Conservation (phyloP, 2,113 vertebrate species). For the Cyanoderma ruficeps region DNA sequence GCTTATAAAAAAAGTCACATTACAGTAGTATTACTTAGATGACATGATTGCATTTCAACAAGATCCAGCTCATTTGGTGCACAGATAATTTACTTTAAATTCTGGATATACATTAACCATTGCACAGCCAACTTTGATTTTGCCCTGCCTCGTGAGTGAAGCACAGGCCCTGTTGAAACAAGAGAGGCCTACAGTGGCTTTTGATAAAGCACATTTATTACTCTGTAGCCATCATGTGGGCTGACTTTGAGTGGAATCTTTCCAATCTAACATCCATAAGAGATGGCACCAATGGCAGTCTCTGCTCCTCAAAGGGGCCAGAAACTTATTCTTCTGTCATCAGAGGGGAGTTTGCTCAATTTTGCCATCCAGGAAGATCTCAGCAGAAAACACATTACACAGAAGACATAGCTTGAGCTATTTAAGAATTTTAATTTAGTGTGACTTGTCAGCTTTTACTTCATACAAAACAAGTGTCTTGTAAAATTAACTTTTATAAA, state of each 20-base stretch:
- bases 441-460: neutral
- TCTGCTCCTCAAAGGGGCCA: rapidly evolving
- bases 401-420: neutral
- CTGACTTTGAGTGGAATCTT: neutral
- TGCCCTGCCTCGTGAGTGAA: neutral
- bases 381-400: neutral
- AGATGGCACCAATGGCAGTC: neutral
- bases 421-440: neutral
- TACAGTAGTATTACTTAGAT: slow-evolving; percentile 29
- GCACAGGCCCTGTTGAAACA: neutral
- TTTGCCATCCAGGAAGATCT: neutral
- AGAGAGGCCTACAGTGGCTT: neutral
- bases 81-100: slow-evolving; percentile 17
- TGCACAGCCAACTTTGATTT: neutral
- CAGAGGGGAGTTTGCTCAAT: neutral
- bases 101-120: neutral
- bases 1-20: slow-evolving; percentile 38
- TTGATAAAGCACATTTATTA: neutral
- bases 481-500: neutral
- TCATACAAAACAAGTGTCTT: neutral
- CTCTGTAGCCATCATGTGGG: neutral
- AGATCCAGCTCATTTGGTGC: slow-evolving; percentile 31
- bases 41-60: slow-evolving; percentile 20
- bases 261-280: neutral
- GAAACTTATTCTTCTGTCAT: neutral